Conservation (phyloP, 2,888 invertebrate species). For the Pollenia griseotomentosa region DNA sequence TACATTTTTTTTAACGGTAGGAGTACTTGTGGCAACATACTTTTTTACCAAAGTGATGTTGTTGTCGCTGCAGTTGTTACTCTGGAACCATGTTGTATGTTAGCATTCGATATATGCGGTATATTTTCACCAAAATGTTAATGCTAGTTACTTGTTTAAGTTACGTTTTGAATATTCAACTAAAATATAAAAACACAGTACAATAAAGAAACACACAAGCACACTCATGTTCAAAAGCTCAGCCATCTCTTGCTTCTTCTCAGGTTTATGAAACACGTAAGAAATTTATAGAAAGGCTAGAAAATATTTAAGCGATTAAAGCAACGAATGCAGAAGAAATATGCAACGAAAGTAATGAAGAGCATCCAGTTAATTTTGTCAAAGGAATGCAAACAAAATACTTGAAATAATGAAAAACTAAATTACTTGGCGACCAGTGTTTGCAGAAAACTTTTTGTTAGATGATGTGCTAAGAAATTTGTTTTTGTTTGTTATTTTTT, state of each 20-base stretch:
- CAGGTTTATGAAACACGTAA: not conserved
- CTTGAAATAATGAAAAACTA: slow-evolving; percentile 42
- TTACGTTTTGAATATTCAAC: no score
- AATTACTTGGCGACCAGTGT: slow-evolving; percentile 26
- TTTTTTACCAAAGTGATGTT: not conserved
- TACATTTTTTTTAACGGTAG: no score
- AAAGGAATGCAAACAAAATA: slow-evolving; percentile 17
- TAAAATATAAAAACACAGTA: no score
- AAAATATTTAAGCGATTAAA: no score
- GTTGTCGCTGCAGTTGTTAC: not conserved
- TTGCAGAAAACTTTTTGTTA: slow-evolving; percentile 37
- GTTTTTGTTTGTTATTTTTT: slow-evolving; percentile 19
- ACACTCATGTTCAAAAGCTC: no score
- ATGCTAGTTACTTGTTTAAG: no score
- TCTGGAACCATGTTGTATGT: not conserved
- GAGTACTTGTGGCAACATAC: no score
- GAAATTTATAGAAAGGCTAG: no score
- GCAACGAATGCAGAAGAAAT: not conserved
- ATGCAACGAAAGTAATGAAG: not conserved
- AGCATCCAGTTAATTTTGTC: slow-evolving; percentile 6
- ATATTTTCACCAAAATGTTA: no score
- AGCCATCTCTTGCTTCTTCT: no score
- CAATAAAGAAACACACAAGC: no score
- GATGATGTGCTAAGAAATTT: slow-evolving; percentile 52
- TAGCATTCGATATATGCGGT: no score